Percentiles rank a stretch among this genome's conserved stretches.
These are phyloP conservation scores for Drosophila subobscura DNA, from an alignment of 1,140 invertebrate species.

Conservation along the genomic window DNA sequence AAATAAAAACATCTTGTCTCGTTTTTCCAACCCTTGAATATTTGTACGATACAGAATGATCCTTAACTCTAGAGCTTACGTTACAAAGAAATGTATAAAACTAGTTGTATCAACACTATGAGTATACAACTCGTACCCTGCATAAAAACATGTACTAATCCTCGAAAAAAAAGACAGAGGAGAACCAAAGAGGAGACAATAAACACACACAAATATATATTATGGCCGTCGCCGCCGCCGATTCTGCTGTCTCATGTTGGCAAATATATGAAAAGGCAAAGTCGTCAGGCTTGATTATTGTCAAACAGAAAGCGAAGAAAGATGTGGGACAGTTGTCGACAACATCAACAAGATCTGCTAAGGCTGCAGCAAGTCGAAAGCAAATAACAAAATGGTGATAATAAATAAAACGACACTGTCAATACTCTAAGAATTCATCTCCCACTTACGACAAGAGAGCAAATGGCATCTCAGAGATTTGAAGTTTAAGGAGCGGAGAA, in stretches of 20 bases:
- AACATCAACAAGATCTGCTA: conserved; percentile 24
- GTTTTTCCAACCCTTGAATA: too few species aligned
- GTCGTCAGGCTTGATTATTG: conserved; percentile 67
- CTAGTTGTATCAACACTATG: too few species aligned
- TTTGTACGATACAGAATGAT: too few species aligned
- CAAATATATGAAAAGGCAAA: conserved; percentile 61
- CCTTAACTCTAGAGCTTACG: too few species aligned
- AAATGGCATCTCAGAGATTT: too few species aligned
- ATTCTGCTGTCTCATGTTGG: conserved; percentile 20
- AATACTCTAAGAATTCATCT: conserved; percentile 1
- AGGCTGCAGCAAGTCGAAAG: conserved; percentile 5
- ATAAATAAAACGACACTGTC: neutral
- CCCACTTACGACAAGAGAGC: too few species aligned
- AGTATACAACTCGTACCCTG: too few species aligned
- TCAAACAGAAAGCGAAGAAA: conserved; percentile 61
- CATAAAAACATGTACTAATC: conserved; percentile 6
- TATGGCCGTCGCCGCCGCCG: conserved; percentile 18
- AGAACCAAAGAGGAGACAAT: neutral
- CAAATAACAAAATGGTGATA: neutral
- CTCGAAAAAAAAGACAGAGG: conserved; percentile 8
- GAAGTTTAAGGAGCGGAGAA: too few species aligned
- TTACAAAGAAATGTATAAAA: too few species aligned
- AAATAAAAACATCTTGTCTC: too few species aligned
- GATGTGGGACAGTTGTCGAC: conserved; percentile 34
- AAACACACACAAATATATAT: conserved; percentile 29